Base-by-base conservation (phyloP, 2,888 invertebrate species). In the Apomyelois bistriatella region DNA sequence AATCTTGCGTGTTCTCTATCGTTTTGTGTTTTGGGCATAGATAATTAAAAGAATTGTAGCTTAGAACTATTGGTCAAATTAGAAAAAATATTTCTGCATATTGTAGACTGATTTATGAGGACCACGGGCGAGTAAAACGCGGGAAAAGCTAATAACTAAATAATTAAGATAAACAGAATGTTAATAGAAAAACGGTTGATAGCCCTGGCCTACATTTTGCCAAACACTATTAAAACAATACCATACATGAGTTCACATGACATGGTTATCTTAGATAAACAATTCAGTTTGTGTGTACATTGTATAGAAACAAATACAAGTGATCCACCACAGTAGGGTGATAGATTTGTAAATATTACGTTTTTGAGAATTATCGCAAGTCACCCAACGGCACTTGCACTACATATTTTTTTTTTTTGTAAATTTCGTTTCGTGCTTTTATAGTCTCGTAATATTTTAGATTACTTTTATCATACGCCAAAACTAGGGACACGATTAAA, bases 191-290 rank as follows among this genome's bases (percentile, higher is more conserved):
- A 38, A 38, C 12, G 38, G 12, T 30, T 7, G 15, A 13, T 13
- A 28, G 8, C 43, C 43, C 13, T 43, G 43, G 43, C 43, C 43
- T 43, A 43, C 43, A 22, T 43, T 1, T 16, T n/a, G n/a, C 9
- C 28, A 30, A 13, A 43, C 43, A 43, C 43, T 43, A 43, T 43
- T 28, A 30, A 43, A 43, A 43, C 30, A 43, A 43, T 30, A 28
- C 30, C 43, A 30, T 28, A 42, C 16, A 16, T 3, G 40, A 13
- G 38, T 17, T 41, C 43, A 43, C 30, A 43, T 43, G 43, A 43
- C 43, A 43, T 12, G 13, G 8, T 13, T 43, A 43, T 43, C 43
- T 43, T 3, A 30, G 43, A 30, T 43, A 28, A 43, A 43, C 30
- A 41, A 22, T 41, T 16, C 42, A 41, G n/a, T 17, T 17, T 32